A percentile compares a stretch with the other conserved stretches of the same genome.
phyloP scores from a whole-genome alignment of 1,140 invertebrate genomes.

The Pseudomyrmex flavicornis region DNA sequence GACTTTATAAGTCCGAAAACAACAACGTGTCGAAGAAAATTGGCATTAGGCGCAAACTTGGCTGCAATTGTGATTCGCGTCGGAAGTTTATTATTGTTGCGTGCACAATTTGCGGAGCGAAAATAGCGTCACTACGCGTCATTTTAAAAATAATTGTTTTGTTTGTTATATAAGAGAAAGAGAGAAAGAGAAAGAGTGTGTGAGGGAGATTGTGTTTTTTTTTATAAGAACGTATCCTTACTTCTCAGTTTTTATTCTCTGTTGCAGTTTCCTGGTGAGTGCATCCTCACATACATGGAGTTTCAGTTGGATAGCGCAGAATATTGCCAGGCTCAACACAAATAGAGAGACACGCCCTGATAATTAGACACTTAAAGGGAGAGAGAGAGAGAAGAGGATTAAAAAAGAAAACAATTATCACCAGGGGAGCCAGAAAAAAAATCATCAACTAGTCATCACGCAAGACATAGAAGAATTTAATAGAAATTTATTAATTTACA shows the following conservation, averaged over 20 bases:
- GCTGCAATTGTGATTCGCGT: not conserved
- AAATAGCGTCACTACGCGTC: too few species aligned
- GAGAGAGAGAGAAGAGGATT: slow-evolving; percentile 61
- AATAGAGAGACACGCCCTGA: slow-evolving; percentile 88
- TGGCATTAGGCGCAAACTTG: not conserved
- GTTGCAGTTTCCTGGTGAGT: slow-evolving; percentile 88
- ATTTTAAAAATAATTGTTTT: slow-evolving; percentile 16
- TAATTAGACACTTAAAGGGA: slow-evolving; percentile 69
- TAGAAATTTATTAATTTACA: slow-evolving; percentile 81
- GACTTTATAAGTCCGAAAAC: too few species aligned
- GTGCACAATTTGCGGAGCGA: not conserved
- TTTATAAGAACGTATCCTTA: not conserved
- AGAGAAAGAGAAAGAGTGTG: not conserved
- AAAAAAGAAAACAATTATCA: slow-evolving; percentile 54
- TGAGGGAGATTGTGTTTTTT: too few species aligned
- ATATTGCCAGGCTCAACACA: slow-evolving; percentile 98
- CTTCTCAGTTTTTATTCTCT: slow-evolving; percentile 53
- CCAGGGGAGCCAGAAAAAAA: slow-evolving; percentile 72
- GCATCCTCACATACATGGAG: slow-evolving; percentile 97
- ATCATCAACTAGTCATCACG: slow-evolving; percentile 83
- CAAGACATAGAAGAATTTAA: slow-evolving; percentile 81
- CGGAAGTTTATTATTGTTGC: not conserved
- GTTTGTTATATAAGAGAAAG: not conserved
- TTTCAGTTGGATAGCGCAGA: slow-evolving; percentile 97
- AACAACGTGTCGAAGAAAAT: too few species aligned